Base-by-base conservation (phyloP, 2,797 vertebrate genomes). In the Coregonus ussuriensis region DNA sequence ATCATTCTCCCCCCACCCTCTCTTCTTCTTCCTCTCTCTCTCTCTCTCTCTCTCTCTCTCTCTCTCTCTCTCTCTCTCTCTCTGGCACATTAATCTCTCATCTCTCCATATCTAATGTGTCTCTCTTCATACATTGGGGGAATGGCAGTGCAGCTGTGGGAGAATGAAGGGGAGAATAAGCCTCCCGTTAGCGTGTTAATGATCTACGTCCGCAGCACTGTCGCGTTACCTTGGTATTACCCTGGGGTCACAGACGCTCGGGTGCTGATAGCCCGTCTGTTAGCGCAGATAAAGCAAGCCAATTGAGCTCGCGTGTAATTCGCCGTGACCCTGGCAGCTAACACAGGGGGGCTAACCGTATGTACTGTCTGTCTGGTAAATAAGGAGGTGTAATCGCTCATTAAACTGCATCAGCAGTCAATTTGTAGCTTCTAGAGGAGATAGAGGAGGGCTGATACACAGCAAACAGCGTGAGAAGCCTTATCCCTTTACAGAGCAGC, bases 221-320 rank as follows among this genome's bases (percentile, higher is more conserved):
- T 91, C 80, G 71, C 82, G 74, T 85, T 90, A 91, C 92, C 89
- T 91, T 83, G 86, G 86, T 80, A 83, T 89, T 91, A 85, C 89
- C 89, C 87, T 83, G 73, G 89, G 92, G 93, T 92, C 92, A 89
- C 86, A 82, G 74, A 18, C 85, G 88, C 86, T 74, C 18, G 75
- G 89, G 80, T 72, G 68, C 89, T 88, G 89, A 90, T 90, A 84
- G 89, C 87, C 91, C 93, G 91, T 93, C 93, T 93, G 92, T 92
- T 91, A 86, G 81, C 77, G 82, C 85, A 86, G 88, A 93, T 89
- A 90, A 91, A 33, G 88, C 89, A 91, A 86, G 90, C 90, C 90
- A 91, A 93, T 90, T 90, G 87, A 93, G 90, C 85, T 87, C 76
- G 83, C 51, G 85, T 91, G 89, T 91, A 90, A 88, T 89, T 85